phyloP scores from a whole-genome alignment of 2,797 vertebrate genomes.

The Notolabrus celidotus region DNA sequence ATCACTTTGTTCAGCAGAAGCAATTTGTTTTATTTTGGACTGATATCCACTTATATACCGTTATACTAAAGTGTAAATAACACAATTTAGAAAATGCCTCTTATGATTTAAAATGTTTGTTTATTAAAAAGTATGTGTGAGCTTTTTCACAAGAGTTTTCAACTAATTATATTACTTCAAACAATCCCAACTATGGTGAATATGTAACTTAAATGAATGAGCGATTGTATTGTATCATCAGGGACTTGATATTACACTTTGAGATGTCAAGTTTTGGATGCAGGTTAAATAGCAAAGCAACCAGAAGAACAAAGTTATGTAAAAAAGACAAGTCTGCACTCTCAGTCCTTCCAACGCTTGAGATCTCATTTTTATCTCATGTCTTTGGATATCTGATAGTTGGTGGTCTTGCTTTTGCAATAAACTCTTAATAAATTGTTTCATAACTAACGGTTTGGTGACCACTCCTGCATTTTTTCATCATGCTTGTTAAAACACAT shows the following conservation, averaged over 20 bases:
- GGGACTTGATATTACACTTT: not conserved
- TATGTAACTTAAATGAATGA: constrained; percentile 13
- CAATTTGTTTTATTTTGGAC: constrained; percentile 30
- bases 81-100: constrained; percentile 6
- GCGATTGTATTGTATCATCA: not conserved
- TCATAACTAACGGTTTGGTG: no score
- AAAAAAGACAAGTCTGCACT: no score
- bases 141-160: not conserved
- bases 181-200: not conserved
- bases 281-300: not conserved
- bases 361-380: not conserved
- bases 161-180: not conserved
- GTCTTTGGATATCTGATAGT: no score
- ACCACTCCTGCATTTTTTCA: no score
- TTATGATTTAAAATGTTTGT: not conserved
- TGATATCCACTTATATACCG: constrained; percentile 8
- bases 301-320: no score
- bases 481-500: no score
- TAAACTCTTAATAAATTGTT: no score
- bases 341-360: no score
- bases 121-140: constrained; percentile 6
- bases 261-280: constrained; percentile 3
- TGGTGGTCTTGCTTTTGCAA: no score
- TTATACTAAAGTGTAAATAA: constrained; percentile 17
- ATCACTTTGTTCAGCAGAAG: constrained; percentile 27